phyloP scores from a whole-genome alignment of 1,140 invertebrate genomes.

The Thaumatotibia leucotreta region DNA sequence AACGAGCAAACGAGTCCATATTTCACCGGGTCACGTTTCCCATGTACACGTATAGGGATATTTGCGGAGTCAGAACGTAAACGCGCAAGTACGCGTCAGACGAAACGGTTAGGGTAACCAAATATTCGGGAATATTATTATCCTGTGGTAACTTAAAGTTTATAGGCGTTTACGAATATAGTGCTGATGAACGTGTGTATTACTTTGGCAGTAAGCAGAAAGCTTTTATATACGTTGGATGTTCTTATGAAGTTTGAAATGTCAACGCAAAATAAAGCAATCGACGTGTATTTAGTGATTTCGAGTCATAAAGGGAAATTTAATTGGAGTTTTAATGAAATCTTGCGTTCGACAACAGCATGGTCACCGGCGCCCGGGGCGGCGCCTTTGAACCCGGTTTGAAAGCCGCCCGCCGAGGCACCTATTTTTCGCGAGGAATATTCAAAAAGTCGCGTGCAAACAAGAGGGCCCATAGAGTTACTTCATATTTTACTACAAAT shows the following conservation, averaged over 20 bases:
- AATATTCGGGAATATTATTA: not conserved
- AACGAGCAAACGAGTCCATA: conserved; percentile 32
- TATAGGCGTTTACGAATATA: too few relatives aligned
- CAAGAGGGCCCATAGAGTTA: not conserved
- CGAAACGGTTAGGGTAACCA: not conserved
- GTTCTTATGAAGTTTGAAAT: not conserved
- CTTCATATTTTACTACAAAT: not conserved
- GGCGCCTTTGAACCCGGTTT: conserved; percentile 35
- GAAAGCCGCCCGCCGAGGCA: conserved; percentile 22
- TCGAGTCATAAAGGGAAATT: not conserved
- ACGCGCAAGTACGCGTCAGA: conserved; percentile 18
- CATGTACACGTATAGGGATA: conserved; percentile 37
- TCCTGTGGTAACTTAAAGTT: too few relatives aligned
- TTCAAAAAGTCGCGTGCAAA: conserved; percentile 33
- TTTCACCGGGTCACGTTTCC: conserved; percentile 44
- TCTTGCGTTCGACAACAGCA: not conserved
- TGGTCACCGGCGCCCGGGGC: conserved; percentile 27
- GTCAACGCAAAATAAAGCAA: too few relatives aligned
- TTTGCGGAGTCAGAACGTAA: conserved; percentile 39
- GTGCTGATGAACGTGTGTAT: too few relatives aligned
- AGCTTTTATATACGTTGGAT: not conserved
- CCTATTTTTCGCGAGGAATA: conserved; percentile 44
- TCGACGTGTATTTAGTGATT: not conserved
- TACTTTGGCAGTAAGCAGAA: not conserved
- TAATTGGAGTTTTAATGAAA: not conserved